Base-by-base conservation (phyloP, 2,113 vertebrate genomes). In the Bombycilla garrulus region DNA sequence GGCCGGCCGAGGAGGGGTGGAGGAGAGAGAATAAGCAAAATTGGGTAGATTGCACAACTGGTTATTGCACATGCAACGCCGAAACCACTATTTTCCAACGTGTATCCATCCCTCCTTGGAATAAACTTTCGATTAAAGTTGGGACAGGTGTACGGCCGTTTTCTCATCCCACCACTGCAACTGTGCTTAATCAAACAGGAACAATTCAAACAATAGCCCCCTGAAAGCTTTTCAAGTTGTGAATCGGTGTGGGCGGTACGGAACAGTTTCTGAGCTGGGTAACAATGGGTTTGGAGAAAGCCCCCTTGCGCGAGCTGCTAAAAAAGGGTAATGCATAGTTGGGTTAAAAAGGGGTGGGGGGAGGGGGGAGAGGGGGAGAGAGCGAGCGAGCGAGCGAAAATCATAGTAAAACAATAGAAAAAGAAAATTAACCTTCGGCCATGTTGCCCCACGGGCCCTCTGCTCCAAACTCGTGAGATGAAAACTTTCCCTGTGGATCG, bases 391-490 rank as follows among this genome's bases (percentile, higher is more conserved):
- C 85, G 89, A 96, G 89, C 97, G 97, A 97, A 98, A 96, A 97
- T 95, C 97, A 94, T 74, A 97, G 97, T 95, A 97, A 97, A 97
- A 97, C 97, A 97, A 98, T 93, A 97, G 97, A 98, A 97, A 92
- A 97, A 98, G 94, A 98, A 98, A 98, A 98, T 98, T 99, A 98
- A 99, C 99, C 99, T 99, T 99, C 99, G 99, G 99, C 99, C 99
- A 99, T 99, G 99, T 99, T 99, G 99, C 98, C 99, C 98, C 98
- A 98, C 98, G 97, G 98, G 99, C 98, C 98, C 98, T 99, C 98
- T 97, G 98, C 98, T 98, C 98, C 98, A 98, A 98, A 99, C 98
- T 99, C 98, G 98, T 98, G 93, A 98, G 98, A 98, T 98, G 98
- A 98, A 99, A 99, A 98, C 98, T 99, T 99, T 98, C 98, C 98